A percentile compares a stretch with the other conserved stretches of the same genome.
phyloP scores from a whole-genome alignment of 2,113 vertebrate genomes.

The Silurus meridionalis region DNA sequence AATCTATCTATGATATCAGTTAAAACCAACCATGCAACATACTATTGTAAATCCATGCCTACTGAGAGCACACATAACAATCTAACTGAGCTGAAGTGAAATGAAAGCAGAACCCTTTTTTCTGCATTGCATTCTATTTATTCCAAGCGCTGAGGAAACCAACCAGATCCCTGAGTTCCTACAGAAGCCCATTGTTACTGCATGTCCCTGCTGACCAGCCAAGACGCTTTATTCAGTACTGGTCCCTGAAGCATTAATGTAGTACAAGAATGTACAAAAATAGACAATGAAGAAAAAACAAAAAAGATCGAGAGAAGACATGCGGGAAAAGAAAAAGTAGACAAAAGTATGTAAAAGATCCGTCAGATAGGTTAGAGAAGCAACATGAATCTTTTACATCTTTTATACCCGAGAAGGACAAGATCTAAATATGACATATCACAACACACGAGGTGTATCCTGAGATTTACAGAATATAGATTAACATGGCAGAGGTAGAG shows the following conservation, averaged over 20 bases:
- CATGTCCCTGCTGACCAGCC: background rate
- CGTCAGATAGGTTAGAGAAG: background rate
- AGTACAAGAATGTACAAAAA: background rate
- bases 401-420: background rate
- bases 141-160: background rate
- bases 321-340: no score
- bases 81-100: background rate
- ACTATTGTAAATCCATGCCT: background rate
- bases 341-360: background rate
- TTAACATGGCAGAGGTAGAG: no score
- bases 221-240: background rate
- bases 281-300: background rate
- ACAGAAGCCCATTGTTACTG: conserved; percentile 11
- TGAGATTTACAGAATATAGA: no score
- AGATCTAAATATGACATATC: background rate
- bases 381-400: background rate
- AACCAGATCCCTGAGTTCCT: background rate
- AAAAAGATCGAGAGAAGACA: background rate
- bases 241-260: background rate
- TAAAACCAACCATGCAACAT: background rate
- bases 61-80: background rate
- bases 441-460: no score
- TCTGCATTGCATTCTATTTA: background rate
- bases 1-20: background rate
- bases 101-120: background rate